phyloP scores from a whole-genome alignment of 1,140 invertebrate genomes.

The Tribolium castaneum region DNA sequence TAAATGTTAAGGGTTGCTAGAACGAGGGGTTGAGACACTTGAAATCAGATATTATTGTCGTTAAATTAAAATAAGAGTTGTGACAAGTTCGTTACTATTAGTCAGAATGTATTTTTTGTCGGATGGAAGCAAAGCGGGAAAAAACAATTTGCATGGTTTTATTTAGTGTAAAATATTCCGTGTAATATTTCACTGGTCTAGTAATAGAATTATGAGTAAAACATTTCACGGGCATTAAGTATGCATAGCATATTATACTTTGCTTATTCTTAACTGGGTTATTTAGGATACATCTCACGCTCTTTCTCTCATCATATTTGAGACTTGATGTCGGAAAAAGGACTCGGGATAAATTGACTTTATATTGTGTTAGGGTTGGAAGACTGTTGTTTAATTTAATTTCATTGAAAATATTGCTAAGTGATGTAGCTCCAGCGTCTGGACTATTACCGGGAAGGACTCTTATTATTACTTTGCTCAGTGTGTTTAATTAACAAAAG shows the following conservation, averaged over 20 bases:
- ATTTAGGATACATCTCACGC: constrained; percentile 19
- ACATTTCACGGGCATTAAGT: constrained; percentile 55
- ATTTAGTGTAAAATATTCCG: constrained; percentile 49
- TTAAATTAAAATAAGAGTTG: too few species aligned
- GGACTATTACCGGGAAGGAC: not conserved
- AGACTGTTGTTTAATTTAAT: constrained; percentile 37
- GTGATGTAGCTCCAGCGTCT: constrained; percentile 1
- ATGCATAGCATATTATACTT: constrained; percentile 55
- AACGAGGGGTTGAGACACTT: not conserved
- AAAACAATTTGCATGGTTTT: constrained; percentile 49
- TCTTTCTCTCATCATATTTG: not conserved
- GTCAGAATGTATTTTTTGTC: too few species aligned
- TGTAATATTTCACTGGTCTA: constrained; percentile 39
- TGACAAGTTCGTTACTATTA: not conserved
- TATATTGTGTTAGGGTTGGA: constrained; percentile 29
- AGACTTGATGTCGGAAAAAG: not conserved
- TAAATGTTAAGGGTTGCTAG: constrained; percentile 30
- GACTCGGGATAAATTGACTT: constrained; percentile 25
- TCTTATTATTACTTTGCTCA: not conserved
- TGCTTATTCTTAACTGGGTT: constrained; percentile 48
- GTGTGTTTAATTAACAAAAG: constrained; percentile 7
- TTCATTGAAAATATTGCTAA: constrained; percentile 34
- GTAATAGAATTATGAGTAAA: constrained; percentile 55
- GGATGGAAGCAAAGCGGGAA: not conserved
- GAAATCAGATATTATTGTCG: not conserved